A percentile compares a stretch with the other conserved stretches of the same genome.
These are phyloP conservation scores for Neolamprologus falcicula DNA, from an alignment of 2,113 vertebrate genomes.

Conservation along the genomic window DNA sequence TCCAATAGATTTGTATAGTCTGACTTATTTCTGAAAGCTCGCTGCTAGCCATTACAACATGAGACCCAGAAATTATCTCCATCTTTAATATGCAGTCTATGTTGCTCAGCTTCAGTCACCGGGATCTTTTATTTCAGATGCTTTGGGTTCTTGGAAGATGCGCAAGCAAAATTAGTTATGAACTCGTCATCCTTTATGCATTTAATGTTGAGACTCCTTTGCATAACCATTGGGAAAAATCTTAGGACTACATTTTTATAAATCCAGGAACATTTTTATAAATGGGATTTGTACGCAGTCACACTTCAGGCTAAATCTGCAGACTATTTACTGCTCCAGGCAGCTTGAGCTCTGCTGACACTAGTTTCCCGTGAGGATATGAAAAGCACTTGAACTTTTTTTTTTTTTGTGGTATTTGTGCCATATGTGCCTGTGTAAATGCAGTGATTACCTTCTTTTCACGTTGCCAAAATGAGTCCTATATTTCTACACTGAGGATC, in stretches of 20 bases:
- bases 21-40: background rate
- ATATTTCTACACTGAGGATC: background rate
- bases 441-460: background rate
- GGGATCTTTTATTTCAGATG: background rate
- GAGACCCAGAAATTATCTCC: background rate
- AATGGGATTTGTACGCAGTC: background rate
- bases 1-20: background rate
- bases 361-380: background rate
- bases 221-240: background rate
- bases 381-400: background rate
- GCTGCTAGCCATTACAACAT: background rate
- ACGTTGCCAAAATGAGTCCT: conserved; percentile 22
- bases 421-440: background rate
- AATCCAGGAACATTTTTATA: background rate
- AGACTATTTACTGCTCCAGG: background rate
- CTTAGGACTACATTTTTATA: background rate
- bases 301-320: background rate
- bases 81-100: background rate
- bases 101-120: background rate
- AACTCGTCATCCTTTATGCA: background rate
- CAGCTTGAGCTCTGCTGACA: background rate
- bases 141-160: background rate
- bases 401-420: background rate
- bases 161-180: background rate
- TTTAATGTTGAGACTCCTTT: background rate